Base-by-base conservation (phyloP, 2,888 invertebrate species). In the Reticulitermes lucifugus region DNA sequence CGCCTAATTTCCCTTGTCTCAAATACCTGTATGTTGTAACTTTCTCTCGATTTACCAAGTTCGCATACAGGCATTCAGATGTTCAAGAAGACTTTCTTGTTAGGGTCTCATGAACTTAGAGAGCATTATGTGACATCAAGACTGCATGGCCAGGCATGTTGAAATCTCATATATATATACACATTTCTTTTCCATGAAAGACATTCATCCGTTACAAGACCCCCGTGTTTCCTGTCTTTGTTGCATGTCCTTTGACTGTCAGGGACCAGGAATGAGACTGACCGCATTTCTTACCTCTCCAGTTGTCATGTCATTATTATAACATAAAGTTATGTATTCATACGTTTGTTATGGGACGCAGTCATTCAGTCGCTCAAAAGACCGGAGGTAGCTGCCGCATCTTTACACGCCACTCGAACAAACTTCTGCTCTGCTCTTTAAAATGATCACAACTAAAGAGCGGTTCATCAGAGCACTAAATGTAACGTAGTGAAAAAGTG, bases 251-350 rank as follows among this genome's bases (percentile, higher is more conserved):
- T 46, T 77, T 77, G 41, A 77, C 46, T 41, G 77, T 22, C 6
- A 21, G 22, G 73, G 21, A 35, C 73, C 18, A 18, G 12, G 25
- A n/a, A 65, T 65, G 25, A 77, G 22, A 77, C 46, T 77, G 77
- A 77, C 77, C 77, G 25, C 77, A 7, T 18, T 46, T 46, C 55
- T 65, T 25, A n/a, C 77, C 77, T 77, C 77, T 77, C 25, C n/a
- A 65, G 25, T 55, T 65, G 43, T 77, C 43, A 77, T 43, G 41
- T 46, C 77, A 77, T 77, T 46, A 43, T 77, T 77, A 43, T 73
- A 6, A 77, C n/a, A 77, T 65, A 77, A 77, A 73, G 43, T 77
- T 77, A 77, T 77, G 46, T 46, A 77, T 77, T 77, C 77, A 77
- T 77, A 77, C 46, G 77, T 46, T 73, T 73, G 77, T 77, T 65